phyloP scores from a whole-genome alignment of 1,140 invertebrate species.

The Catajapyx aquilonaris region DNA sequence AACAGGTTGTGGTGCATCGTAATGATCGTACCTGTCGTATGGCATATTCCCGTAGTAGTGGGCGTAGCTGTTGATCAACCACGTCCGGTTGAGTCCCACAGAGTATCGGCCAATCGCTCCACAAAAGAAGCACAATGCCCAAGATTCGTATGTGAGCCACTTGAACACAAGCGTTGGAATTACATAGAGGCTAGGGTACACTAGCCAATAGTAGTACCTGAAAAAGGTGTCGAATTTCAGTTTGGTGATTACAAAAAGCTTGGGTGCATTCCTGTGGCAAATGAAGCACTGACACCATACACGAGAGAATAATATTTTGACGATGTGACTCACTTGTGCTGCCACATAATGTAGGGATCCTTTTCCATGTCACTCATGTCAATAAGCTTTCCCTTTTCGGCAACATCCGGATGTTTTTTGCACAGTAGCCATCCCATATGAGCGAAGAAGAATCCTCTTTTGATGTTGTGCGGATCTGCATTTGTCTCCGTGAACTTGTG shows the following conservation, averaged over 20 bases:
- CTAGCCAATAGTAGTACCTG: slow-evolving; percentile 61
- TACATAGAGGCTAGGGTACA: slow-evolving; percentile 63
- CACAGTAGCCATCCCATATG: slow-evolving; percentile 73
- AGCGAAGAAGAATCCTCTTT: too few relatives aligned
- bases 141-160: slow-evolving; percentile 63
- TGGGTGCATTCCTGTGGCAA: too few relatives aligned
- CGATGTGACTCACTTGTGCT: slow-evolving; percentile 42
- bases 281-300: too few relatives aligned
- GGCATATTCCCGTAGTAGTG: slow-evolving; percentile 80
- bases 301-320: too few relatives aligned
- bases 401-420: slow-evolving; percentile 68
- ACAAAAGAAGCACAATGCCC: slow-evolving; percentile 57
- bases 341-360: too few relatives aligned
- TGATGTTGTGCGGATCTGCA: too few relatives aligned
- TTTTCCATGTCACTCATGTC: slow-evolving; percentile 56
- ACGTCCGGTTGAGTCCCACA: slow-evolving; percentile 74
- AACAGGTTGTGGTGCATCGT: too few relatives aligned
- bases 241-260: too few relatives aligned
- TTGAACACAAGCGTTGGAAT: slow-evolving; percentile 66
- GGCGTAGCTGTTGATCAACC: too few relatives aligned
- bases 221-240: too few relatives aligned
- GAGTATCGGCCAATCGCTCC: slow-evolving; percentile 65
- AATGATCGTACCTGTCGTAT: slow-evolving; percentile 72
- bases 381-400: too few relatives aligned
- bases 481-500: too few relatives aligned